Evolutionary conservation across 2,113 vertebrate genomes (phyloP).

Genomic region (Pleuronectes platessa): DNA sequence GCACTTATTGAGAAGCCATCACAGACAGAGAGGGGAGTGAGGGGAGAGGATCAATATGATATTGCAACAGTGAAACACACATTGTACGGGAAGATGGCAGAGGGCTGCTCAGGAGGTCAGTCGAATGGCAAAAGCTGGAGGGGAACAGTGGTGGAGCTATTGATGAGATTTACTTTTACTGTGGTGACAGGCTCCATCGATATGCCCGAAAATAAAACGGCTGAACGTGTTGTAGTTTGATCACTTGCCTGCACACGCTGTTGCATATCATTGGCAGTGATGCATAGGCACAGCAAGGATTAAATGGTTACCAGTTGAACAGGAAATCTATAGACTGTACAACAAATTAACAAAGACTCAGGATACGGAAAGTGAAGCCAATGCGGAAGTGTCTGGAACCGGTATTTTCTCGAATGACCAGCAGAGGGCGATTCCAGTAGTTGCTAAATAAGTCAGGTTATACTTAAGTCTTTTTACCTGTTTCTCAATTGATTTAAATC

Average conservation of each 20-base stretch:
- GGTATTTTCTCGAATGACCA: too few species aligned
- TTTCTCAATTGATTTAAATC: too few species aligned
- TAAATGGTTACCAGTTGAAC: neutral
- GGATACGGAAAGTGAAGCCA: too few species aligned
- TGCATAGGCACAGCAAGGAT: neutral
- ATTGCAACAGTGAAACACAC: conserved; percentile 61
- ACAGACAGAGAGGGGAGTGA: conserved; percentile 52
- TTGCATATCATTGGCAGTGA: neutral
- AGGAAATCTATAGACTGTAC: too few species aligned
- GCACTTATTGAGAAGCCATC: conserved; percentile 78
- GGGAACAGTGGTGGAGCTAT: conserved; percentile 23
- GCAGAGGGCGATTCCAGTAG: too few species aligned
- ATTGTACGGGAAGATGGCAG: conserved; percentile 39
- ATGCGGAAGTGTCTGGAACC: too few species aligned
- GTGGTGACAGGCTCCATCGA: conserved; percentile 27
- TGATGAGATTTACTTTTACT: conserved; percentile 32
- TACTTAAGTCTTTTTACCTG: too few species aligned
- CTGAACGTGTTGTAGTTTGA: neutral
- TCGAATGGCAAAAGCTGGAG: conserved; percentile 14
- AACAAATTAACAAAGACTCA: neutral
- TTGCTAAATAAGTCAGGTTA: too few species aligned
- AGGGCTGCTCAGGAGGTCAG: conserved; percentile 33
- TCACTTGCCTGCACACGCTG: neutral
- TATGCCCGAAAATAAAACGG: conserved; percentile 21
- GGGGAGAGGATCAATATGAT: conserved; percentile 60